Conservation (phyloP, 2,797 vertebrate genomes). For the Ptychobarbus kaznakovi region DNA sequence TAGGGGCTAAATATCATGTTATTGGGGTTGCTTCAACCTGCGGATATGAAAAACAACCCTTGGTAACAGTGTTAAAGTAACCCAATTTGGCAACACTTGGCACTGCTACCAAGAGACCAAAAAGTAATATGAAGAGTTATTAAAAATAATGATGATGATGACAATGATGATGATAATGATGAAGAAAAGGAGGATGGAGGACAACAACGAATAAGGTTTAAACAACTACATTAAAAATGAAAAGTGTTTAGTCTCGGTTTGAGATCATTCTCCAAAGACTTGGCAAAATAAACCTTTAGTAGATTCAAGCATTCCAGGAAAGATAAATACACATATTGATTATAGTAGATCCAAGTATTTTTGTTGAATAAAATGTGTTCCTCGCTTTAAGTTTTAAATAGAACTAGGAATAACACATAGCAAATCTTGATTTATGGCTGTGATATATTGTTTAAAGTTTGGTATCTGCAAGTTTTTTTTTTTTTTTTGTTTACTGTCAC, state of each 20-base stretch:
- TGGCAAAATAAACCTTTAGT: neutral
- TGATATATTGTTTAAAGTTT: neutral
- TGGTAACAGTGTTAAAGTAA: too few relatives aligned
- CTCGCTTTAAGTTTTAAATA: neutral
- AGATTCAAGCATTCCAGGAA: neutral
- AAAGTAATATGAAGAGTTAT: neutral
- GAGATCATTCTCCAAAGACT: neutral
- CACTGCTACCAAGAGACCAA: neutral
- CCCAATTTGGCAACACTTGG: too few relatives aligned
- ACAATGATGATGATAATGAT: neutral
- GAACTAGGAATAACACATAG: neutral
- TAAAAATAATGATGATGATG: neutral
- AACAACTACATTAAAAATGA: neutral
- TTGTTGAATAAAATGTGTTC: neutral
- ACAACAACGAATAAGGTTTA: neutral
- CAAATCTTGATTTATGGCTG: neutral
- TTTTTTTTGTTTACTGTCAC: too few relatives aligned
- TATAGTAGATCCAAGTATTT: neutral
- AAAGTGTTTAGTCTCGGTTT: neutral
- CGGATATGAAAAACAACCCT: too few relatives aligned
- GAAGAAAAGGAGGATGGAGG: neutral
- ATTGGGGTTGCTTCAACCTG: too few relatives aligned
- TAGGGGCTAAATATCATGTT: too few relatives aligned
- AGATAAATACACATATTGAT: neutral
- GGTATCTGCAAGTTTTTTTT: neutral